Evolutionary conservation across 2,888 invertebrate species (phyloP).

Genomic region (Cephus pulcher): DNA sequence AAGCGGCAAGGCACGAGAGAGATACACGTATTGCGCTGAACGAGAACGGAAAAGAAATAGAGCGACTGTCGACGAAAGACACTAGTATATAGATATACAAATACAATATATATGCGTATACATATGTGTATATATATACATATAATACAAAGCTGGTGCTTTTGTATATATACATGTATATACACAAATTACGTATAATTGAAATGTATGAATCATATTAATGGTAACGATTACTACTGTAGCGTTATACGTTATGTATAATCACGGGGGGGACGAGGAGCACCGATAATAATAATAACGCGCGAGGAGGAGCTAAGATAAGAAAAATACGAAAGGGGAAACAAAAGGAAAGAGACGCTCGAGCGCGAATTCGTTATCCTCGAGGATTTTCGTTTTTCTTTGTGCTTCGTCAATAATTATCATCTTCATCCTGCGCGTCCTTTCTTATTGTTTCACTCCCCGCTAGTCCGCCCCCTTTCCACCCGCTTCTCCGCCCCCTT

Average conservation of each 20-base stretch:
- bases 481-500: too few species aligned
- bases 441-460: not conserved
- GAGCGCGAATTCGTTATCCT: not conserved
- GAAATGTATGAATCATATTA: constrained; percentile 38
- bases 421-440: not conserved
- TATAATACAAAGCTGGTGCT: constrained; percentile 1
- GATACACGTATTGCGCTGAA: not conserved
- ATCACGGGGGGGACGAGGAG: too few species aligned
- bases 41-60: not conserved
- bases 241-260: too few species aligned
- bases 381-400: not conserved
- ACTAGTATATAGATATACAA: not conserved
- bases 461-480: too few species aligned
- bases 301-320: not conserved
- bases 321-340: not conserved
- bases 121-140: constrained; percentile 6
- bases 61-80: not conserved
- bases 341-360: not conserved
- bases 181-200: constrained; percentile 32
- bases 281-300: not conserved
- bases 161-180: constrained; percentile 17
- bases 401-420: not conserved
- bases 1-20: not conserved
- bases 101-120: not conserved
- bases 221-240: constrained; percentile 11